phyloP scores from a whole-genome alignment of 2,888 invertebrate species.

The Podabrus alpinus region DNA sequence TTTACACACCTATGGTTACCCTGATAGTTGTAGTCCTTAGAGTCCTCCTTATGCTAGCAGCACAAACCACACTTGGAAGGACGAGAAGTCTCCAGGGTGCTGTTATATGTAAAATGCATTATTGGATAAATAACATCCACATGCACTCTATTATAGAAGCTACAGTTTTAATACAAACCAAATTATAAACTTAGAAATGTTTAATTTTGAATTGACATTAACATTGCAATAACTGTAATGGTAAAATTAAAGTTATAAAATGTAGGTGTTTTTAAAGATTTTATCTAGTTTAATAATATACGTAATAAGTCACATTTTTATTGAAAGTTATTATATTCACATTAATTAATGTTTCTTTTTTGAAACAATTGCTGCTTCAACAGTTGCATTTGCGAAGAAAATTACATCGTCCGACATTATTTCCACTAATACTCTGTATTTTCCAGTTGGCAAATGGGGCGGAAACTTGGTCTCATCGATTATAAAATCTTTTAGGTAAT shows the following conservation, averaged over 20 bases:
- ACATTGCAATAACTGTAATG: too few relatives aligned
- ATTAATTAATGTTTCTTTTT: too few relatives aligned
- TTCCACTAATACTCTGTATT: not conserved
- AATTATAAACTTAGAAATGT: too few relatives aligned
- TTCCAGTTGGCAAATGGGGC: not conserved
- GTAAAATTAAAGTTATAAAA: too few relatives aligned
- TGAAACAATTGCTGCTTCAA: not conserved
- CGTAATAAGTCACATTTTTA: too few relatives aligned
- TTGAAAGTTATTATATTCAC: too few relatives aligned
- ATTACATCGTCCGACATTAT: not conserved
- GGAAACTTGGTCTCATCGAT: not conserved
- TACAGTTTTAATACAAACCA: not conserved
- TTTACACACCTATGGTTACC: slow-evolving; percentile 57
- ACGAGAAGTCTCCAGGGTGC: slow-evolving; percentile 41
- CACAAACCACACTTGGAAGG: slow-evolving; percentile 39
- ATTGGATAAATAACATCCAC: slow-evolving; percentile 40
- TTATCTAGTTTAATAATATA: too few relatives aligned
- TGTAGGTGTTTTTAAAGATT: too few relatives aligned
- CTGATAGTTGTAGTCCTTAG: slow-evolving; percentile 50
- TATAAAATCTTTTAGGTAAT: not conserved
- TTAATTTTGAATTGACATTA: too few relatives aligned
- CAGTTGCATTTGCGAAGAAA: not conserved
- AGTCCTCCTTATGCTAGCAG: slow-evolving; percentile 37
- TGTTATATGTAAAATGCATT: slow-evolving; percentile 47
- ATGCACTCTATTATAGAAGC: not conserved